These are phyloP conservation scores for Hecatera dysodea DNA, from an alignment of 2,888 invertebrate genomes.

Conservation along the genomic window DNA sequence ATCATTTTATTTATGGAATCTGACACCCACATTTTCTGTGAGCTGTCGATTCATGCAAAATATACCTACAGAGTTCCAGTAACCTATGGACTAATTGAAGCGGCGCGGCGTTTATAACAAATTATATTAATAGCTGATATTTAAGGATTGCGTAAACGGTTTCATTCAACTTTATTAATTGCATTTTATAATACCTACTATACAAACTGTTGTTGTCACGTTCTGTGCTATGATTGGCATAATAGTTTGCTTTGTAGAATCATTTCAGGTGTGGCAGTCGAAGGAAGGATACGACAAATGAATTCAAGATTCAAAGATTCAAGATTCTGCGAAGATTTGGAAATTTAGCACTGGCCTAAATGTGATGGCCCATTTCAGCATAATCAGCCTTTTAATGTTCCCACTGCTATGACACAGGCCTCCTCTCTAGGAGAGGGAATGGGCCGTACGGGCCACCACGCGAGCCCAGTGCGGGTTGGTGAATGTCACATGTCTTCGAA, in stretches of 20 bases:
- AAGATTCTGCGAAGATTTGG: neutral
- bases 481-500: no score
- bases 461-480: no score
- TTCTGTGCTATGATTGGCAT: neutral
- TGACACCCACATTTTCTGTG: neutral
- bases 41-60: neutral
- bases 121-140: constrained; percentile 10
- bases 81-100: constrained; percentile 30
- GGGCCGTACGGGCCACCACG: no score
- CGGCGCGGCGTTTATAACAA: neutral
- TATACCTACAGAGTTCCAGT: constrained; percentile 1
- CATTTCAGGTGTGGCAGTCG: neutral
- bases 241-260: neutral
- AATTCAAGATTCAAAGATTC: no score
- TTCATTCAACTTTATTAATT: constrained; percentile 16
- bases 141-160: constrained; percentile 3
- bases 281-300: neutral
- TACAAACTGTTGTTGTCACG: neutral
- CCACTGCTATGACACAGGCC: no score
- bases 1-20: constrained; percentile 11
- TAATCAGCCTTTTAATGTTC: no score
- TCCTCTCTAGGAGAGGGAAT: no score
- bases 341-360: neutral
- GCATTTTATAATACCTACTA: neutral
- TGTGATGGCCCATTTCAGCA: no score